Evolutionary conservation across 2,113 vertebrate species (phyloP).

Genomic region (Nesogale talazaci): DNA sequence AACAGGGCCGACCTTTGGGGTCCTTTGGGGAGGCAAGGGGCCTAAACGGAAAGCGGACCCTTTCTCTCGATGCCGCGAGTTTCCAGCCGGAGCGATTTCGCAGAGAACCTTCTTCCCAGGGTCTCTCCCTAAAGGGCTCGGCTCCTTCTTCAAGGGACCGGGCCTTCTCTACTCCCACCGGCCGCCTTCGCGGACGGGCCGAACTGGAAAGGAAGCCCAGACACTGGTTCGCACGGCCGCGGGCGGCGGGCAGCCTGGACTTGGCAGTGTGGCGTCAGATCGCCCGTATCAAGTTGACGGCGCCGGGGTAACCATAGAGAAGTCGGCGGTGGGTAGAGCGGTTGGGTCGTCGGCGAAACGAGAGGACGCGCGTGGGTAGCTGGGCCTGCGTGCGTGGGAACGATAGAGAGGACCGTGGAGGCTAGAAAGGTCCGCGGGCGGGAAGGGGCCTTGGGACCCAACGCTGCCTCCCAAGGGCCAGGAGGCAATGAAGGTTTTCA

Average conservation of each 20-base stretch:
- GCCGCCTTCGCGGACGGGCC: fast-evolving
- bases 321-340: not conserved
- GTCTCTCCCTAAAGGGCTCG: fast-evolving
- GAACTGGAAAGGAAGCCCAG: not conserved
- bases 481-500: fast-evolving
- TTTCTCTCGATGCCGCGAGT: not conserved
- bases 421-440: not conserved
- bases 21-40: no score
- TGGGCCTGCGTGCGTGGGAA: not conserved
- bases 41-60: not conserved
- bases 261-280: no score
- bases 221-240: fast-evolving
- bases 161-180: not conserved
- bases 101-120: not conserved
- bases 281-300: not conserved
- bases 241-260: not conserved
- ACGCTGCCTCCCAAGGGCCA: no score
- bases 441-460: not conserved
- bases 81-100: not conserved
- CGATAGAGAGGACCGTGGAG: not conserved
- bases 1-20: no score
- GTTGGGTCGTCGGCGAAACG: not conserved
- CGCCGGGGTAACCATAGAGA: not conserved
- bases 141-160: no score
- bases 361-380: not conserved